A percentile compares a stretch with the other conserved stretches of the same genome.
phyloP scores from a whole-genome alignment of 2,113 vertebrate genomes.

The Pongo pygmaeus region DNA sequence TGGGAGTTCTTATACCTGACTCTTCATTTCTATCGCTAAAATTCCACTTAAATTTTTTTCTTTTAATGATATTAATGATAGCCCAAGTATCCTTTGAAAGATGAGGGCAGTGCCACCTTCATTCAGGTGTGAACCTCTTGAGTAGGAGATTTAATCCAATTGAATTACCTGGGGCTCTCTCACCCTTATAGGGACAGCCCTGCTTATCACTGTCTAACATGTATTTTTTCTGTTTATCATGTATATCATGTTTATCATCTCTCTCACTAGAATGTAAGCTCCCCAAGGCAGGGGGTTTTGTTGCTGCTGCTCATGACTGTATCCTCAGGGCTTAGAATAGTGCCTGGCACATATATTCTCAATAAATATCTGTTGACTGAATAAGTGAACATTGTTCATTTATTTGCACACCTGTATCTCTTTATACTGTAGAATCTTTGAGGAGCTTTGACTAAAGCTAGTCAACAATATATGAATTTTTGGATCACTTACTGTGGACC shows the following conservation, averaged over 20 bases:
- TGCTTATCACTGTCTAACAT: not conserved
- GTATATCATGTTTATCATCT: not conserved
- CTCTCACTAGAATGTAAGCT: not conserved
- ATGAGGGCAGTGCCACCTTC: not conserved
- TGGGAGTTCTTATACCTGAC: not conserved
- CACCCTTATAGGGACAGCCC: not conserved
- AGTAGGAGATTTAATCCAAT: not conserved
- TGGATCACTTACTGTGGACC: not conserved
- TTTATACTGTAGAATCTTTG: not conserved
- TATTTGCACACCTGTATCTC: not conserved
- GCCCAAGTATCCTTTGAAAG: not conserved
- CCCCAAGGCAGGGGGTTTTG: not conserved
- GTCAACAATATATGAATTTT: not conserved
- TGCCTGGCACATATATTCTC: not conserved
- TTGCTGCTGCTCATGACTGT: not conserved
- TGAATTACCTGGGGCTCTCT: not conserved
- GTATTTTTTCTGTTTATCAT: not conserved
- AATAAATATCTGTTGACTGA: not conserved
- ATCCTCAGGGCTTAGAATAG: not conserved
- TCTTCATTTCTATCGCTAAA: not conserved
- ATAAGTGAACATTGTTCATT: not conserved
- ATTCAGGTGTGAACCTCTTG: not conserved
- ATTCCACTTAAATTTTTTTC: not conserved
- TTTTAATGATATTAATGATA: not conserved
- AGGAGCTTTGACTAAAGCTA: not conserved